A percentile compares a stretch with the other conserved stretches of the same genome.
These are phyloP conservation scores for Noctua pronuba DNA, from an alignment of 2,888 invertebrate genomes.

Conservation along the genomic window DNA sequence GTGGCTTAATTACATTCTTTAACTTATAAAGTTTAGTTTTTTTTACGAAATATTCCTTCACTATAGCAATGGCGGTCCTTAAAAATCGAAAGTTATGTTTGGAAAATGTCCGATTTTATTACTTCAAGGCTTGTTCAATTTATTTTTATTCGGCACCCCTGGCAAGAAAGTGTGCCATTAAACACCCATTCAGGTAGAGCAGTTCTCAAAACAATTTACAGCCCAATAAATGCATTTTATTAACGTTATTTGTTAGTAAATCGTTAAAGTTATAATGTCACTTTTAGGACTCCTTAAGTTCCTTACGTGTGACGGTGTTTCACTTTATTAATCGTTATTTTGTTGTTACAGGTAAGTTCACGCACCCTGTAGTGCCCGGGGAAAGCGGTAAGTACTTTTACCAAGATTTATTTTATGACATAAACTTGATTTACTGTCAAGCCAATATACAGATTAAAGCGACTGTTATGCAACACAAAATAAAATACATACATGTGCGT, in stretches of 20 bases:
- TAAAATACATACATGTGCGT: not conserved
- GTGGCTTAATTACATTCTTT: constrained; percentile 33
- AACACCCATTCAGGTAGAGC: constrained; percentile 52
- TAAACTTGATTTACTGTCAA: constrained; percentile 22
- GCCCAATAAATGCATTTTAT: constrained; percentile 74
- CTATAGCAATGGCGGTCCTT: not conserved
- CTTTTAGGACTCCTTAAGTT: constrained; percentile 70
- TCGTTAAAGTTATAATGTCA: constrained; percentile 69
- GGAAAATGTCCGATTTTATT: constrained; percentile 9
- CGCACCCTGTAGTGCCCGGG: constrained; percentile 35
- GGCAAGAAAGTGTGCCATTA: constrained; percentile 48
- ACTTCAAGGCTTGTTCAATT: constrained; percentile 16
- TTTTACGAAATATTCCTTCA: constrained; percentile 18
- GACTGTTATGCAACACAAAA: not conserved
- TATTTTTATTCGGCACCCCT: constrained; percentile 43
- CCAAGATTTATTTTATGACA: constrained; percentile 43
- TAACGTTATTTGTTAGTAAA: constrained; percentile 66
- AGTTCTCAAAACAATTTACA: constrained; percentile 75
- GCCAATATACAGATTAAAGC: constrained; percentile 7
- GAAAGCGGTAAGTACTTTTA: constrained; percentile 66
- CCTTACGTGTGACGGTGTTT: constrained; percentile 68
- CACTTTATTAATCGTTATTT: constrained; percentile 72
- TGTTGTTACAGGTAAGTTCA: constrained; percentile 78
- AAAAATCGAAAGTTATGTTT: constrained; percentile 7
- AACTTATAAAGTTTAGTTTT: not conserved